Percentiles rank a stretch among this genome's conserved stretches.
phyloP scores from a whole-genome alignment of 2,888 invertebrate species.

The Linnaemya tessellans region DNA sequence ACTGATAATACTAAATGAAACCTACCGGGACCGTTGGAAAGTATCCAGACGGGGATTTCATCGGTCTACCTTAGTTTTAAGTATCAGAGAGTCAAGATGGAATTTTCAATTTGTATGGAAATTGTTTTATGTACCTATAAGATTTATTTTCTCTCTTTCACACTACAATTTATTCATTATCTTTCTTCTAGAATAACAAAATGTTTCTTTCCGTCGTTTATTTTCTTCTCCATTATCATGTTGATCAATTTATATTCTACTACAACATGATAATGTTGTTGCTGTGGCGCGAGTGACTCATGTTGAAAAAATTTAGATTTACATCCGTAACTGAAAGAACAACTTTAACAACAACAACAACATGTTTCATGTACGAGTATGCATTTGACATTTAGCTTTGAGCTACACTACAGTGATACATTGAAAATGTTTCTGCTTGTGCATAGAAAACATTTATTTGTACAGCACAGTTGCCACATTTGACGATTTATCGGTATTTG shows the following conservation, averaged over 20 bases:
- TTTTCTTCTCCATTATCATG: slow-evolving; percentile 24
- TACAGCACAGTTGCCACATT: neutral
- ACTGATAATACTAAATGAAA: no score
- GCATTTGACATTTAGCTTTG: slow-evolving; percentile 2
- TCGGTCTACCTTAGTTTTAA: no score
- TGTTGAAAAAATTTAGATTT: slow-evolving; percentile 66
- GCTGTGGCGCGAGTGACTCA: slow-evolving; percentile 62
- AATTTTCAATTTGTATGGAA: neutral
- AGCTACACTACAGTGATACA: neutral
- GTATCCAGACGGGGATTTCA: no score
- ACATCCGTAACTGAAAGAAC: slow-evolving; percentile 66
- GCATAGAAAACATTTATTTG: neutral
- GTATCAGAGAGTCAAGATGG: no score
- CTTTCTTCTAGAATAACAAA: slow-evolving; percentile 5
- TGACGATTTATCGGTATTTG: no score
- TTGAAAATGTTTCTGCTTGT: neutral
- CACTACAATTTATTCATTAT: slow-evolving; percentile 33
- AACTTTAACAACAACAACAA: neutral
- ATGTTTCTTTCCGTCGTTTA: neutral
- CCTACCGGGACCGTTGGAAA: no score
- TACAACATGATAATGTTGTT: slow-evolving; percentile 9
- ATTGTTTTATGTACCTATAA: neutral
- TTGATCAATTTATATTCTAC: slow-evolving; percentile 25
- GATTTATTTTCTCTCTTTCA: slow-evolving; percentile 16
- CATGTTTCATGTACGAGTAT: neutral